phyloP scores from a whole-genome alignment of 2,888 invertebrate genomes.

The Rhingia campestris region DNA sequence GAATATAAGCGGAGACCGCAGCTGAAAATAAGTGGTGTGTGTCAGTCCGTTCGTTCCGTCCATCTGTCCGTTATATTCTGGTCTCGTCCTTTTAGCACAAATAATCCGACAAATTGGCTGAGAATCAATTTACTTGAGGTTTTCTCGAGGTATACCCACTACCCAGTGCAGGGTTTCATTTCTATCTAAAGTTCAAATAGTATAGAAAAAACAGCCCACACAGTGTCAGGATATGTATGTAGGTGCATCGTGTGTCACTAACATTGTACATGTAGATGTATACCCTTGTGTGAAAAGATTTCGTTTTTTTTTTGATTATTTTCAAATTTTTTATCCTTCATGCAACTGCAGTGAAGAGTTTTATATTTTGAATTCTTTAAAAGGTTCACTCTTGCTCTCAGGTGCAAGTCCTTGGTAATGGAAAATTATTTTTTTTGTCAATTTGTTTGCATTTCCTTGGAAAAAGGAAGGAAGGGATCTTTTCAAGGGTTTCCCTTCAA shows the following conservation, averaged over 20 bases:
- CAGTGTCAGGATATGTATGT: slow-evolving; percentile 19
- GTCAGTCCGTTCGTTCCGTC: slow-evolving; percentile 33
- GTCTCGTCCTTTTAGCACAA: slow-evolving; percentile 68
- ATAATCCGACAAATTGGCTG: slow-evolving; percentile 80
- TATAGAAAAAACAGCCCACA: slow-evolving; percentile 38
- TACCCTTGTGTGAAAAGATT: not conserved
- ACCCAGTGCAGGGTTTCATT: not conserved
- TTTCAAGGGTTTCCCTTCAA: slow-evolving; percentile 42
- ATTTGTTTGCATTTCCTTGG: not conserved
- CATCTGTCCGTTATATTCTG: slow-evolving; percentile 66
- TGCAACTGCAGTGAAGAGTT: slow-evolving; percentile 12
- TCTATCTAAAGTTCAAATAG: not conserved
- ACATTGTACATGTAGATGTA: slow-evolving; percentile 12
- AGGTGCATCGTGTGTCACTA: slow-evolving; percentile 45
- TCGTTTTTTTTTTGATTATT: not conserved
- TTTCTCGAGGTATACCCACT: slow-evolving; percentile 13
- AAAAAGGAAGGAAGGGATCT: slow-evolving; percentile 37
- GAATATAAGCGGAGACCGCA: too few relatives aligned
- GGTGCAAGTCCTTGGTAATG: slow-evolving; percentile 49
- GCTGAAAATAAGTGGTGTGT: slow-evolving; percentile 8
- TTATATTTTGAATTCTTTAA: slow-evolving; percentile 38
- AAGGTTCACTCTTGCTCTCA: slow-evolving; percentile 45
- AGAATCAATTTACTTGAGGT: slow-evolving; percentile 78
- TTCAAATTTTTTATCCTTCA: slow-evolving; percentile 16
- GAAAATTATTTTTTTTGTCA: slow-evolving; percentile 50